Evolutionary conservation across 2,797 vertebrate species (phyloP), one percentile per base, ranked within the genome.

Genomic region (Gallinago stenura): DNA sequence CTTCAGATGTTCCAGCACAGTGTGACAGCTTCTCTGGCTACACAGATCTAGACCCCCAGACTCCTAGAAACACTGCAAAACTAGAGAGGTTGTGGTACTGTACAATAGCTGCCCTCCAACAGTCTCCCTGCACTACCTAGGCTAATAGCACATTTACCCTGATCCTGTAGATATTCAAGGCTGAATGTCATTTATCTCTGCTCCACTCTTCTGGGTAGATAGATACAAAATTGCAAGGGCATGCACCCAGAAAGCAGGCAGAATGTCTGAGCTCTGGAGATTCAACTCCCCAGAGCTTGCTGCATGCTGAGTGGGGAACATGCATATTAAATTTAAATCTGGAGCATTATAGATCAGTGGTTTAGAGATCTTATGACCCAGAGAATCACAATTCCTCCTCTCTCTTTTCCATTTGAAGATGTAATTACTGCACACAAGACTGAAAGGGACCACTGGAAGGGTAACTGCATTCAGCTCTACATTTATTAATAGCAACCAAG

Each of bases 1-100:
- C 33, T 64, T 60, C 8, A 0, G 28, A 15, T 1, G 3, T 56
- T 43, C 16, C 21, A 37, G 37, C 17, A 72, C 0, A 1, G 12
- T 25, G 39, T 9, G 57, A 45, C 0, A 3, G 15, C 9, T 72
- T 57, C 77, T 61, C 51, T 51, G 43, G 9, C 30, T 54, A 46
- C 9, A 26, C 0, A 53, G 8, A 43, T 39, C 17, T 25, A 72
- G 41, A 48, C n/a, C 13, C 16, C 43, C 12, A 48, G 30, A 45
- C 31, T 26, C n/a, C 21, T 17, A 51, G 15, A 72, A 82, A 4
- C 10, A 61, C 26, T 72, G 31, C 30, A 60, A 66, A 81, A 72
- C 30, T 10, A 30, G 28, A 26, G 75, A 81, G 7, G 13, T 16
- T 73, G 50, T 11, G 10, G 17, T 20, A 57, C 14, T 7, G 6